Conservation (phyloP, 2,888 invertebrate species). For the Tipula helvola region DNA sequence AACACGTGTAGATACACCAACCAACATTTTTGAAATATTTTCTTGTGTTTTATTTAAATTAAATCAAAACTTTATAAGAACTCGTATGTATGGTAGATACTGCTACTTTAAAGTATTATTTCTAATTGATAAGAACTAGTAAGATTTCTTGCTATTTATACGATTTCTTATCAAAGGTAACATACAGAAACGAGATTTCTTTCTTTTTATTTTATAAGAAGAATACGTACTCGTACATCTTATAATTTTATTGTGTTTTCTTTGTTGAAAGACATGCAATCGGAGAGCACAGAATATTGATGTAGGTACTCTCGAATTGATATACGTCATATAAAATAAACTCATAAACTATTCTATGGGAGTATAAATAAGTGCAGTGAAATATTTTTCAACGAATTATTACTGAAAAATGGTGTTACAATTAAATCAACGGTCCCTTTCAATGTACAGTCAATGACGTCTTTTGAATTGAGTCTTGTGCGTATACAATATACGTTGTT, state of each 20-base stretch:
- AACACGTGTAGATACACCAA: constrained; percentile 53
- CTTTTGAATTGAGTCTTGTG: no score
- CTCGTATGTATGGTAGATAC: not conserved
- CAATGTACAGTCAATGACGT: no score
- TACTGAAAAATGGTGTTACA: no score
- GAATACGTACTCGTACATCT: not conserved
- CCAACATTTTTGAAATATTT: constrained; percentile 21
- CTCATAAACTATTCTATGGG: not conserved
- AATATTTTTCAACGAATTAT: not conserved
- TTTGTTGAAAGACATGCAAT: not conserved
- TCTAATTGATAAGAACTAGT: not conserved
- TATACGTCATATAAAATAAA: not conserved
- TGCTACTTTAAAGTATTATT: not conserved
- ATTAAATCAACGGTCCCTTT: no score
- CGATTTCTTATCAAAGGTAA: not conserved
- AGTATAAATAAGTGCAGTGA: not conserved
- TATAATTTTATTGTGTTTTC: not conserved
- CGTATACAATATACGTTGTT: no score
- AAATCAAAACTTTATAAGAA: not conserved
- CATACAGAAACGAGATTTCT: not conserved
- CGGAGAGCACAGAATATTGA: not conserved
- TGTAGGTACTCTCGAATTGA: not conserved
- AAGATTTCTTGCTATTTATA: not conserved
- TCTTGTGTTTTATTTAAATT: not conserved
- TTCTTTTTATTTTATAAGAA: not conserved